These are phyloP conservation scores for Lithophane ornitopus DNA, from an alignment of 2,888 invertebrate genomes.

Conservation along the genomic window DNA sequence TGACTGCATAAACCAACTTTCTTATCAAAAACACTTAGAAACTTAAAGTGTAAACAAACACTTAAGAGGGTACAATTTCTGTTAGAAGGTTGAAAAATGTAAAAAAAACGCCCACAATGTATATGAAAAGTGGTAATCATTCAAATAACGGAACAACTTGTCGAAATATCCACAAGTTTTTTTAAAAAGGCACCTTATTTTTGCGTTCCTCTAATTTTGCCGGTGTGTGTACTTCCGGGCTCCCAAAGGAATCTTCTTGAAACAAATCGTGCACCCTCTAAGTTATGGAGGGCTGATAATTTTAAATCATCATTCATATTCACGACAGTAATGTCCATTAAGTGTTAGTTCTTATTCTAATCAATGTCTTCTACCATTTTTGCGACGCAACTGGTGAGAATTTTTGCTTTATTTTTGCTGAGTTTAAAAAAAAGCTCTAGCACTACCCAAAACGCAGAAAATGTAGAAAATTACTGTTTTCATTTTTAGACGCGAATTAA, in stretches of 20 bases:
- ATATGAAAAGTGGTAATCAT: no score
- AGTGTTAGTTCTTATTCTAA: slow-evolving; percentile 7
- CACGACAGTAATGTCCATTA: slow-evolving; percentile 65
- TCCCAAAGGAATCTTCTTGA: slow-evolving; percentile 64
- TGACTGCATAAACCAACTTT: no score
- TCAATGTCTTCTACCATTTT: slow-evolving; percentile 60
- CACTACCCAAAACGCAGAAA: slow-evolving; percentile 2
- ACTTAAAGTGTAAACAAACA: no score
- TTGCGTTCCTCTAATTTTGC: no score
- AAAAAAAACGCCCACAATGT: no score
- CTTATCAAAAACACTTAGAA: no score
- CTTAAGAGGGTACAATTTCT: no score
- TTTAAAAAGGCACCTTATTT: no score
- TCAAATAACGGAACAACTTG: no score
- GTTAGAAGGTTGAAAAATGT: no score
- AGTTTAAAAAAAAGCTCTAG: slow-evolving; percentile 23
- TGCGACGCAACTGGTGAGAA: slow-evolving; percentile 60
- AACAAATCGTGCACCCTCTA: slow-evolving; percentile 62
- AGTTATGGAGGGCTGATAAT: slow-evolving; percentile 60
- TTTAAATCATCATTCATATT: slow-evolving; percentile 62
- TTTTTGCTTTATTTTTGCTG: slow-evolving; percentile 1
- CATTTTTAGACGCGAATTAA: slow-evolving; percentile 28
- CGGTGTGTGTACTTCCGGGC: no score
- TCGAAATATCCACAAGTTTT: no score
- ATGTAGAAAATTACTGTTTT: not conserved